Percentiles rank a stretch among this genome's conserved stretches.
phyloP scores from a whole-genome alignment of 2,113 vertebrate genomes.

The Chamaea fasciata region DNA sequence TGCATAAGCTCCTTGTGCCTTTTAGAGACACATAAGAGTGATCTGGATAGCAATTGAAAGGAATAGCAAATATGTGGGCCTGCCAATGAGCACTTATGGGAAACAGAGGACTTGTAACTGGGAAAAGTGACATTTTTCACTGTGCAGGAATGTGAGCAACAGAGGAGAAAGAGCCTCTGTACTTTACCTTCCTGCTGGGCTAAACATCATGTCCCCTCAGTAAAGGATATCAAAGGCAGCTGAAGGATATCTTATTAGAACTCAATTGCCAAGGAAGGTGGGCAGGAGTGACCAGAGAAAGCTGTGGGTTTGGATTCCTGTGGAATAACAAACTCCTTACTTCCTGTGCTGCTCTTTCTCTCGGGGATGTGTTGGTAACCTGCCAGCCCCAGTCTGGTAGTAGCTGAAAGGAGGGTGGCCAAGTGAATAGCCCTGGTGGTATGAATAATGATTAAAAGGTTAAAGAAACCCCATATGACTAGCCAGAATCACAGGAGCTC shows the following conservation, averaged over 20 bases:
- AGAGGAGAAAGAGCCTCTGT: constrained; percentile 4
- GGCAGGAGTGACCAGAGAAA: constrained; percentile 29
- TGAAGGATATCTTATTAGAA: constrained; percentile 20
- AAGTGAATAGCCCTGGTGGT: neutral
- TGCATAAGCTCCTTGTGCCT: neutral
- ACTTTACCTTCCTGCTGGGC: neutral
- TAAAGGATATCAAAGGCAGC: constrained; percentile 26
- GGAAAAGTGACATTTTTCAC: constrained; percentile 22
- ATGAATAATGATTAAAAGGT: neutral
- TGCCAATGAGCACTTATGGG: neutral
- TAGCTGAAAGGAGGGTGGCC: neutral
- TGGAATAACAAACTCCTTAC: neutral
- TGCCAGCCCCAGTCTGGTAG: constrained; percentile 8
- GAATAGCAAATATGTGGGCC: constrained; percentile 25
- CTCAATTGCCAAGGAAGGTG: neutral
- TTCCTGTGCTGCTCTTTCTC: neutral
- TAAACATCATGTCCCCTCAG: neutral
- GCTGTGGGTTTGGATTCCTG: constrained; percentile 15
- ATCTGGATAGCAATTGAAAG: neutral
- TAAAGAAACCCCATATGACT: neutral
- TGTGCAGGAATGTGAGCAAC: neutral
- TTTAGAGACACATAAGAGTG: neutral
- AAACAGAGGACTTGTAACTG: constrained; percentile 11
- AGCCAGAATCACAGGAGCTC: neutral
- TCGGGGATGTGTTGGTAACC: constrained; percentile 30